These are phyloP conservation scores for Melieria omissa DNA, from an alignment of 2,888 invertebrate genomes.

Conservation along the genomic window DNA sequence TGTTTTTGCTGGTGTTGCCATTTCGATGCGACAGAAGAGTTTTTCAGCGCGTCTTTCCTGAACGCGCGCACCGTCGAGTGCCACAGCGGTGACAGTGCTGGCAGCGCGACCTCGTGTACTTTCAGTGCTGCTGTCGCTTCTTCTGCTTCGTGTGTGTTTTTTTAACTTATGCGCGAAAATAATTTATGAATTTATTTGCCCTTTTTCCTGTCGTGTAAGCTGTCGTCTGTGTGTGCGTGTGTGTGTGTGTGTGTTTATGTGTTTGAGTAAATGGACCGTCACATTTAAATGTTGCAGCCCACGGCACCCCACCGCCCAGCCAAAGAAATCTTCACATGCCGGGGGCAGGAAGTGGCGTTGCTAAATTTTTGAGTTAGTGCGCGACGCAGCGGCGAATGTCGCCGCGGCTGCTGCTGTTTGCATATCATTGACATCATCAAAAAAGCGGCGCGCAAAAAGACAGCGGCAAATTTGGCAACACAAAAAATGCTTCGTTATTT, in stretches of 20 bases:
- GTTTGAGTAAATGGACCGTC: too few relatives aligned
- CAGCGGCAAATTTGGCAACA: neutral
- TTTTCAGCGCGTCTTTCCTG: neutral
- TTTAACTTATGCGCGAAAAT: slow-evolving; percentile 39
- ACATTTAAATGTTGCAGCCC: too few relatives aligned
- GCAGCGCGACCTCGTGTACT: neutral
- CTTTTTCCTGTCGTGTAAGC: neutral
- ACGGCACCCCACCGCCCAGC: too few relatives aligned
- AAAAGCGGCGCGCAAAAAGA: neutral
- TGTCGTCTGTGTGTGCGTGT: too few relatives aligned
- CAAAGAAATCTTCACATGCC: too few relatives aligned
- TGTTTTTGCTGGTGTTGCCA: slow-evolving; percentile 1
- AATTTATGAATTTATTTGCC: slow-evolving; percentile 40
- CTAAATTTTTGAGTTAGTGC: slow-evolving; percentile 17
- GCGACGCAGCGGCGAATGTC: neutral
- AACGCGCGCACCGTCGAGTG: neutral
- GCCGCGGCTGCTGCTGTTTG: slow-evolving; percentile 30
- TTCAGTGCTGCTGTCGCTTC: neutral
- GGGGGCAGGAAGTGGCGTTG: neutral
- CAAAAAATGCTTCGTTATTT: neutral
- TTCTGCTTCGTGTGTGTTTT: neutral
- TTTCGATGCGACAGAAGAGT: slow-evolving; percentile 1
- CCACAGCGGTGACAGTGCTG: neutral
- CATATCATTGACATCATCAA: slow-evolving; percentile 45
- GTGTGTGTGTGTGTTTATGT: too few relatives aligned